phyloP scores from a whole-genome alignment of 2,797 vertebrate genomes.

The Danio aesculapii region DNA sequence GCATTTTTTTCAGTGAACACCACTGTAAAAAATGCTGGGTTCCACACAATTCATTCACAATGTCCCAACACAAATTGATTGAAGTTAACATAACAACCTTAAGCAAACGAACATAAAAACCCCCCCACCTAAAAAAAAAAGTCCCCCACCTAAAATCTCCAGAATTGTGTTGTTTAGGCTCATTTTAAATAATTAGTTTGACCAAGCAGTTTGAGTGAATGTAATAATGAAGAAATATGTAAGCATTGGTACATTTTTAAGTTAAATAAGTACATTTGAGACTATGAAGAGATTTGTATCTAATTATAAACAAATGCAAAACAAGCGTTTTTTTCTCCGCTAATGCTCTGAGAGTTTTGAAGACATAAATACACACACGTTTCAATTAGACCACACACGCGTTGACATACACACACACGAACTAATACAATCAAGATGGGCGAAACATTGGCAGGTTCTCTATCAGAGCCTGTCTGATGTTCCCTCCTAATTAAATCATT shows the following conservation, averaged over 20 bases:
- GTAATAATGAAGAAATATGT: not conserved
- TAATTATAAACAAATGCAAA: not conserved
- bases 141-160: no score
- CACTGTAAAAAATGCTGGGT: no score
- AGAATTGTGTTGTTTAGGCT: no score
- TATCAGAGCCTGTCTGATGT: constrained; percentile 6
- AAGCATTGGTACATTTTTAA: not conserved
- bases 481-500: constrained; percentile 42
- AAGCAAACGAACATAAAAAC: no score
- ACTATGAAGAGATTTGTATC: not conserved
- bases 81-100: no score
- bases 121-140: no score
- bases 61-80: no score
- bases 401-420: not conserved
- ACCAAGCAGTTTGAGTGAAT: not conserved
- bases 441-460: constrained; percentile 13
- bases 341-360: not conserved
- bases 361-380: not conserved
- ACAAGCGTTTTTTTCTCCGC: not conserved
- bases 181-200: no score
- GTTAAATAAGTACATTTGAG: not conserved
- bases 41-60: no score
- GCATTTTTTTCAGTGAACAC: no score
- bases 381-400: constrained; percentile 27
- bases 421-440: constrained; percentile 42